A percentile compares a stretch with the other conserved stretches of the same genome.
These are phyloP conservation scores for Pipistrellus kuhlii DNA, from an alignment of 2,797 vertebrate species.

Conservation along the genomic window DNA sequence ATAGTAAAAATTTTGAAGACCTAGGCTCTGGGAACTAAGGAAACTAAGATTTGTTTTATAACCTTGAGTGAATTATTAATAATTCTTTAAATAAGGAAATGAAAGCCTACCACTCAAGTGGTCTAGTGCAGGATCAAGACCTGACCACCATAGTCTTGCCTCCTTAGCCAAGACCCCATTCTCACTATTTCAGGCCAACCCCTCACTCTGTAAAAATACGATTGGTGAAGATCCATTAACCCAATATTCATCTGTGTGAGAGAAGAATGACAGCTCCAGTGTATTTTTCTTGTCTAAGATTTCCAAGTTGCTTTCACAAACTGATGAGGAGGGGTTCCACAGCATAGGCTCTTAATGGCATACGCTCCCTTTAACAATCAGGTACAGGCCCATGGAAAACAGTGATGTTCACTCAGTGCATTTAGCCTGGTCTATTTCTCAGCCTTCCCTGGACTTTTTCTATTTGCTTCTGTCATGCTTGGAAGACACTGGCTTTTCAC, in stretches of 20 bases:
- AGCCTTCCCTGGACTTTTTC: conserved; percentile 2
- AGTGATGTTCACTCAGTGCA: background rate
- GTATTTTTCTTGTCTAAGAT: background rate
- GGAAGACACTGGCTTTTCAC: conserved; percentile 39
- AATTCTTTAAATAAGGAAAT: background rate
- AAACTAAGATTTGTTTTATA: background rate
- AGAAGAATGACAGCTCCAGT: background rate
- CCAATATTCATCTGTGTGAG: background rate
- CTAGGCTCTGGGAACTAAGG: background rate
- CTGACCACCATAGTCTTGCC: background rate
- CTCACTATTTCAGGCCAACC: background rate
- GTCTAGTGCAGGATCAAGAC: background rate
- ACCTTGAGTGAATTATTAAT: background rate
- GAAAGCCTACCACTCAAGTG: background rate
- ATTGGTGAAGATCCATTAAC: background rate
- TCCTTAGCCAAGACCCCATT: background rate
- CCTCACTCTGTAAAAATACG: background rate
- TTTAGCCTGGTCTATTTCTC: background rate
- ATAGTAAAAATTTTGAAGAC: background rate
- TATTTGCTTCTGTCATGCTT: conserved; percentile 44
- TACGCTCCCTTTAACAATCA: background rate
- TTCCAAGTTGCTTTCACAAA: conserved; percentile 59
- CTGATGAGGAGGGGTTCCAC: background rate
- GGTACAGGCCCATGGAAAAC: background rate
- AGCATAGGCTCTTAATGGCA: background rate